Conservation (phyloP, 2,888 invertebrate species). For the Glomeris marginata region DNA sequence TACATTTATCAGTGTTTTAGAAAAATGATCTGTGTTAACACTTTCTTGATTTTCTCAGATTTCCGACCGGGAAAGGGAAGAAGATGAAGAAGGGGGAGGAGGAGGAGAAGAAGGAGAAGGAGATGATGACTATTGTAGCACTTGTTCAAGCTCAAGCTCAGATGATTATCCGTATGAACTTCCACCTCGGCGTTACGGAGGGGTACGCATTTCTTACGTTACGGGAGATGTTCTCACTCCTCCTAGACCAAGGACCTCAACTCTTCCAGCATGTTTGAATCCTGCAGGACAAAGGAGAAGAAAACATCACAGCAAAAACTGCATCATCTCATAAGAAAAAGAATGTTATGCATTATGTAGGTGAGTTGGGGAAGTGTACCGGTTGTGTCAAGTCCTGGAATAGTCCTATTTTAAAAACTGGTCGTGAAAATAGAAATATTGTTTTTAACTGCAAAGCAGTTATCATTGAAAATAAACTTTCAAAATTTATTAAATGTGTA, state of each 20-base stretch:
- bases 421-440: too few relatives aligned
- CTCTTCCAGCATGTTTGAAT: slow-evolving; percentile 20
- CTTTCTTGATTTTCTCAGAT: background rate
- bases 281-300: slow-evolving; percentile 28
- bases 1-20: background rate
- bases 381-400: too few relatives aligned
- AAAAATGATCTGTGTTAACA: background rate
- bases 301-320: slow-evolving; percentile 50
- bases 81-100: slow-evolving; percentile 19
- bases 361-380: too few relatives aligned
- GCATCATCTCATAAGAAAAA: slow-evolving; percentile 59
- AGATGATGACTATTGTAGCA: slow-evolving; percentile 63
- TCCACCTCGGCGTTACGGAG: slow-evolving; percentile 63
- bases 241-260: slow-evolving; percentile 20
- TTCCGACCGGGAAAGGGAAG: background rate
- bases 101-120: slow-evolving; percentile 28
- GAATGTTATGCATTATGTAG: background rate
- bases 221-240: slow-evolving; percentile 73
- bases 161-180: slow-evolving; percentile 67
- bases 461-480: too few relatives aligned
- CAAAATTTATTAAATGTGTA: too few relatives aligned
- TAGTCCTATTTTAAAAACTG: too few relatives aligned
- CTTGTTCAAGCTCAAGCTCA: slow-evolving; percentile 59
- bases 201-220: slow-evolving; percentile 80
- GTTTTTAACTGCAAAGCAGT: too few relatives aligned